A percentile compares a stretch with the other conserved stretches of the same genome.
Evolutionary conservation across 30 jellyfish, hydroid and myxozoan genomes (phyloP).

Genomic region (Turritopsis rubra): DNA sequence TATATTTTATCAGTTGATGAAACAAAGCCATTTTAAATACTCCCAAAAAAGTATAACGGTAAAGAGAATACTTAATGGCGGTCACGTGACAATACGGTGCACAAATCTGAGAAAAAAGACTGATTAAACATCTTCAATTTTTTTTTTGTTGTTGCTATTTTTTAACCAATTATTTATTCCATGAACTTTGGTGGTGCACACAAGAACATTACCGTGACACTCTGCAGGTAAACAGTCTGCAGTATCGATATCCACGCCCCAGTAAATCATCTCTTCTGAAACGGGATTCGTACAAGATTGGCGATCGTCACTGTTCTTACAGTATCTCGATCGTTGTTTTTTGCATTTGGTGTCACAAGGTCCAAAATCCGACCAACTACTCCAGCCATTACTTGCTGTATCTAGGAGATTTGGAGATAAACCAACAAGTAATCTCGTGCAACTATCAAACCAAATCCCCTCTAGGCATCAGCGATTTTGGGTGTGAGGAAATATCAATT

Average conservation of each 20-base stretch:
- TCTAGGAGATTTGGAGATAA: not conserved
- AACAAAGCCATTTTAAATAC: too few species aligned
- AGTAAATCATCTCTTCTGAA: constrained; percentile 8
- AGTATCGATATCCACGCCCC: constrained; percentile 54
- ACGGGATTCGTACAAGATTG: constrained; percentile 51
- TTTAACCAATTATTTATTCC: too few species aligned
- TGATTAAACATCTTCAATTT: too few species aligned
- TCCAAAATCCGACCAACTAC: constrained; percentile 70
- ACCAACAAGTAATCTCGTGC: too few species aligned
- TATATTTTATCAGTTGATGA: too few species aligned
- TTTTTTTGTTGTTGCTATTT: too few species aligned
- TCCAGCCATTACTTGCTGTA: constrained; percentile 56
- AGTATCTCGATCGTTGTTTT: constrained; percentile 59
- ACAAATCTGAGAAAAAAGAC: too few species aligned
- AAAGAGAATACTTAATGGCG: too few species aligned
- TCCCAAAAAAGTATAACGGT: too few species aligned
- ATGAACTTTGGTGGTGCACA: too few species aligned
- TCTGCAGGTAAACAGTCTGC: constrained; percentile 57
- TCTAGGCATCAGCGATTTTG: not conserved
- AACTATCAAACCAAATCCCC: not conserved
- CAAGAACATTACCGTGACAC: constrained; percentile 51
- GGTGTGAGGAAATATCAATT: not conserved
- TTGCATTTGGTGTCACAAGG: constrained; percentile 66
- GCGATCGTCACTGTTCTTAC: constrained; percentile 38
- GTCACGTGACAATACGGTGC: too few species aligned